Base-by-base conservation (phyloP, 2,113 vertebrate species). In the Arothron firmamentum region DNA sequence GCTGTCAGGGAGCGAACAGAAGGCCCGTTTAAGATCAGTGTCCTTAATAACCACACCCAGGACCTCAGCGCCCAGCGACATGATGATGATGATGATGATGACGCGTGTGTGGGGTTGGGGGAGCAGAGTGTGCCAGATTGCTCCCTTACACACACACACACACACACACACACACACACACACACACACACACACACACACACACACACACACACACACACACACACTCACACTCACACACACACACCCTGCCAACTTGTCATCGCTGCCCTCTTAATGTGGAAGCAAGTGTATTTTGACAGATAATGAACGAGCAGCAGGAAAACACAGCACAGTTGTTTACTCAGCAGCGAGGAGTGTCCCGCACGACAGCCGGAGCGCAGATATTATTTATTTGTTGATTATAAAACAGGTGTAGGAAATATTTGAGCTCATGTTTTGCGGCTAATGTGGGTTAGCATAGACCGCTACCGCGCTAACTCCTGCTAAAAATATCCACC, bases 31-130 rank as follows among this genome's bases (percentile, higher is more conserved):
- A 85, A 88, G 85, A 89, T 90, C 88, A 83, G 78, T 88, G 87
- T 88, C 85, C 83, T 79, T 77, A 87, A 88, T 89, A 89, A 89
- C 86, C 82, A 83, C 85, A 82, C 78, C 88, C 83, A 76, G 56
- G 77, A 86, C 77, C 84, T 85, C 75, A 72, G 34, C 77, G 56
- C 65, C 75, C 79, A 87, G 72, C 80, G 80, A 86, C 87, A 87
- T 78, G 79, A 83, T 86, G 81, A 88, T 28, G 67, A 38, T 38
- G 34, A 38, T 38, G 34, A 38, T 38, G 25, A 7, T 28, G 25
- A 28, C 25, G 25, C 25, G 34, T 9, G 34, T 38, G 34, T 38
- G 34, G 34, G 34, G 34, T 3, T 38, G 8, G 34, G 34, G 34
- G 34, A 38, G 34, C 10, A 38, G 34, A 38, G 34, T 5, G 25